phyloP scores from a whole-genome alignment of 2,888 invertebrate genomes.

The Lithophane leautieri region DNA sequence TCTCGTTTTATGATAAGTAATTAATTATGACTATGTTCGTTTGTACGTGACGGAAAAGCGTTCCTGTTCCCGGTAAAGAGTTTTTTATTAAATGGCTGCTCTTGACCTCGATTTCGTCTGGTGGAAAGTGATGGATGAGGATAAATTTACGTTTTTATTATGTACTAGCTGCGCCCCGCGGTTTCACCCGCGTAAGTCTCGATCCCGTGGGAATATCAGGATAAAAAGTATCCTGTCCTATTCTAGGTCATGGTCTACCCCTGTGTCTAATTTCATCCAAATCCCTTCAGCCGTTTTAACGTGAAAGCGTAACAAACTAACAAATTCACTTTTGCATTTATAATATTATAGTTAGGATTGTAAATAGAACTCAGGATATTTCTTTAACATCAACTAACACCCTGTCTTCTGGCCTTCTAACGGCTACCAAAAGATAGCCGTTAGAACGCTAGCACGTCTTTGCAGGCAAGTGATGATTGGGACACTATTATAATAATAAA shows the following conservation, averaged over 20 bases:
- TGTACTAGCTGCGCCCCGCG: no score
- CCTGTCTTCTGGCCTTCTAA: not conserved
- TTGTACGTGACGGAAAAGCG: not conserved
- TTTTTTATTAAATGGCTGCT: not conserved
- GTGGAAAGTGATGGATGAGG: not conserved
- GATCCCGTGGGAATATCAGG: no score
- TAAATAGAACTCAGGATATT: not conserved
- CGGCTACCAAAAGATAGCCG: not conserved
- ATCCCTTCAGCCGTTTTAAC: no score
- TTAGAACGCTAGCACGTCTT: not conserved
- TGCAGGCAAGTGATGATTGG: not conserved
- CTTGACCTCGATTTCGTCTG: not conserved
- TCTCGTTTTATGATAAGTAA: slow-evolving; percentile 2
- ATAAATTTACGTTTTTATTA: not conserved
- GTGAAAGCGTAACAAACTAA: no score
- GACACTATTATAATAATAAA: not conserved
- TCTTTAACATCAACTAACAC: not conserved
- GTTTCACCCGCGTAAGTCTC: no score
- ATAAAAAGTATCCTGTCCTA: no score
- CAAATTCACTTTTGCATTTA: no score
- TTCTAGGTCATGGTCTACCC: no score
- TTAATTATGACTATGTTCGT: slow-evolving; percentile 10
- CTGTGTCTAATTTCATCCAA: no score
- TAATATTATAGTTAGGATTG: no score
- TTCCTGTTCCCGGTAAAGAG: not conserved